Percentiles rank a stretch among this genome's conserved stretches.
These are phyloP conservation scores for Cinara cedri DNA, from an alignment of 2,888 invertebrate species.

Conservation along the genomic window DNA sequence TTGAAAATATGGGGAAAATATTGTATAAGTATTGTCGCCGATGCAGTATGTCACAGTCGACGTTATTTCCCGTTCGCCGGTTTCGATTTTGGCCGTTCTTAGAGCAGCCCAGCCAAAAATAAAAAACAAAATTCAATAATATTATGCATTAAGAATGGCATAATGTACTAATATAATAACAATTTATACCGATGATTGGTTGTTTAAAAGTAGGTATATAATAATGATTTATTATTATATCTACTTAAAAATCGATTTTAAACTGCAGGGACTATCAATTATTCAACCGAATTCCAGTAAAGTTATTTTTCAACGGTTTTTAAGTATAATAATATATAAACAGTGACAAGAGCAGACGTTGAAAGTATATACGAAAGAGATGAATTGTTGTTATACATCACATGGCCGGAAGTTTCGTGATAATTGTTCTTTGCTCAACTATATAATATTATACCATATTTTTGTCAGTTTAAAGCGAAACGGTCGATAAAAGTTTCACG, in stretches of 20 bases:
- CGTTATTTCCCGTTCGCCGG: too few species aligned
- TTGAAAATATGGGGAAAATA: too few species aligned
- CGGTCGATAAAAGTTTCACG: too few species aligned
- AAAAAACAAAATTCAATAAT: too few species aligned
- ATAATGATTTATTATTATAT: neutral
- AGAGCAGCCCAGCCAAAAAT: too few species aligned
- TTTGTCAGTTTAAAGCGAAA: too few species aligned
- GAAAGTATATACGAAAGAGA: slow-evolving; percentile 10
- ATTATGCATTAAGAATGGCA: too few species aligned
- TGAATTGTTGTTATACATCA: slow-evolving; percentile 7
- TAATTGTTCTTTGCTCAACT: slow-evolving; percentile 3
- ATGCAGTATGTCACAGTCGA: too few species aligned
- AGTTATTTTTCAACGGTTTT: slow-evolving; percentile 15
- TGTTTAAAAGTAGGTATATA: neutral
- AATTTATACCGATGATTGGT: slow-evolving; percentile 19
- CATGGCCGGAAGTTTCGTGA: neutral
- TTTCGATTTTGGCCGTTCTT: too few species aligned
- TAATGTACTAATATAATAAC: neutral
- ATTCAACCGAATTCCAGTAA: neutral
- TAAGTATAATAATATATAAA: neutral
- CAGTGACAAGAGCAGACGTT: slow-evolving; percentile 28
- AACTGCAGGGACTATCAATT: neutral
- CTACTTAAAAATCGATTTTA: slow-evolving; percentile 23
- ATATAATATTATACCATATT: neutral
- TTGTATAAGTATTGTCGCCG: too few species aligned